Percentiles rank a stretch among this genome's conserved stretches.
Conservation (phyloP, 1,140 invertebrate genomes). For the Drosophila serrata region DNA sequence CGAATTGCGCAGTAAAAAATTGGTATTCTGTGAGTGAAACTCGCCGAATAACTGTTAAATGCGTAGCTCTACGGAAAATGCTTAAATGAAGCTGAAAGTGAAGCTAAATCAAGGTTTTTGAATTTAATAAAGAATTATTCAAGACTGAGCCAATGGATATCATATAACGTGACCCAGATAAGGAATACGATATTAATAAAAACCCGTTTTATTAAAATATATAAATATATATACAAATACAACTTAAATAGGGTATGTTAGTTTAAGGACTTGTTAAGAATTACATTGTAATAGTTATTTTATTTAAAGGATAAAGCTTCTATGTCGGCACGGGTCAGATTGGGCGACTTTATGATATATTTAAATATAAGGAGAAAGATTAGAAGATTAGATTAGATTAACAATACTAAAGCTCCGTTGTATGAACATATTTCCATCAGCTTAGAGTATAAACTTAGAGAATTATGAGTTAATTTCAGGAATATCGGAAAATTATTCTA, state of each 20-base stretch:
- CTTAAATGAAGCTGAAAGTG: conserved; percentile 4
- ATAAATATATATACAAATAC: no score
- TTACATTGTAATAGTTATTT: no score
- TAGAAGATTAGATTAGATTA: background rate
- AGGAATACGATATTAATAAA: no score
- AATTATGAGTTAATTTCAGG: background rate
- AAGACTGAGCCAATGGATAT: background rate
- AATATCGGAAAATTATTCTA: background rate
- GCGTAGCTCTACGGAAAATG: conserved; percentile 4
- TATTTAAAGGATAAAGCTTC: no score
- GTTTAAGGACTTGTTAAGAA: no score
- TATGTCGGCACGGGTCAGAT: no score
- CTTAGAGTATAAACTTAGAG: background rate
- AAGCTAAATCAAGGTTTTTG: conserved; percentile 2
- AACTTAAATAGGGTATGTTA: no score
- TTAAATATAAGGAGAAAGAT: background rate
- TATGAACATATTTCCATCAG: background rate
- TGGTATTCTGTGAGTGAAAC: conserved; percentile 48
- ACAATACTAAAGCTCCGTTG: background rate
- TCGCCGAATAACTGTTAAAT: conserved; percentile 40
- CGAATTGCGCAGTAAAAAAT: conserved; percentile 36
- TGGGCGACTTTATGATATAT: background rate
- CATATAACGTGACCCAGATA: background rate
- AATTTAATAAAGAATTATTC: background rate
- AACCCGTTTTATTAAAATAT: no score